Evolutionary conservation across 2,888 invertebrate genomes (phyloP), one percentile per base, ranked within the genome.

Genomic region (Colostygia pectinataria): DNA sequence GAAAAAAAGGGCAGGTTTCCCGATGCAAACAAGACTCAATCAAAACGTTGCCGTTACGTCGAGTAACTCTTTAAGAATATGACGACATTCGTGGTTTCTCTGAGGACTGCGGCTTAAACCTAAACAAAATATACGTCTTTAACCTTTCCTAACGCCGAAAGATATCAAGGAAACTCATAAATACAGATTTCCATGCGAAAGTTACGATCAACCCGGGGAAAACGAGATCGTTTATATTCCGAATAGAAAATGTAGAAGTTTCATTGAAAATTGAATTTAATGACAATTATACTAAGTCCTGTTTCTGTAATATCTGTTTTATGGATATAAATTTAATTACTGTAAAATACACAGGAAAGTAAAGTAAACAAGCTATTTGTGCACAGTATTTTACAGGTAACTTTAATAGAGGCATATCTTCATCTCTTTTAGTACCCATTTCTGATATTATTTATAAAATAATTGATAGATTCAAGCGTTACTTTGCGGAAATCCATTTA

Each of bases 161-260:
- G 29, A 15, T 43, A 49, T 49, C 20, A 37, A 28, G 42, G 9
- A 37, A 32, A 38, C 9, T 38, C 49, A 33, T 49, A 49, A 49
- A 38, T 49, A 43, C 32, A 42, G 49, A 49, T 38, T 49, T 38
- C 42, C 28, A 49, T 49, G 23, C 27, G 12, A 49, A 43, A 37
- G 46, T 46, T 38, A 49, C 49, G 49, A 38, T 25, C 42, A 38
- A 20, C 31, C 48, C 37, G 25, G 13, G 34, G 18, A 10, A 25
- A 48, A 33, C 27, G 27, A 32, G 33, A 29, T 5, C 15, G 36
- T 47, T 41, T 36, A 29, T 47, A 41, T 36, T 41, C 37, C 14
- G 20, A 23, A 41, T 9, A 6, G 28, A 20, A 43, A 43, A 43
- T 42, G 15, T n/a, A 18, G 37, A 13, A 32, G 15, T 7, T 8